phyloP scores from a whole-genome alignment of 2,113 vertebrate genomes.

The Dipodomys merriami region DNA sequence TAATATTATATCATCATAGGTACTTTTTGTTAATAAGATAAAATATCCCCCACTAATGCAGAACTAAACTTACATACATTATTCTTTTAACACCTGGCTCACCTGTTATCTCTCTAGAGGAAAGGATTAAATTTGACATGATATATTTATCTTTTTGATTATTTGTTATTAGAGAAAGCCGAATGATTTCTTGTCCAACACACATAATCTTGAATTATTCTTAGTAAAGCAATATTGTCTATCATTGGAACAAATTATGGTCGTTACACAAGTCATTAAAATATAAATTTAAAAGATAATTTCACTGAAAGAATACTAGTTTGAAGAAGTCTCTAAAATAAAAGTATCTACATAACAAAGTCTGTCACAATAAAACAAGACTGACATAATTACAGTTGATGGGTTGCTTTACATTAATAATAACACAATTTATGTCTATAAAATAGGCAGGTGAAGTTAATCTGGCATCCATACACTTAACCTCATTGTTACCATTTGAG shows the following conservation, averaged over 20 bases:
- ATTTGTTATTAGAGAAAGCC: background rate
- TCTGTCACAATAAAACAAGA: background rate
- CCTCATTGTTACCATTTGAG: background rate
- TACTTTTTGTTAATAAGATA: background rate
- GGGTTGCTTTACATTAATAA: background rate
- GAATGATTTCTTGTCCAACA: background rate
- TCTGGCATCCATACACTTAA: background rate
- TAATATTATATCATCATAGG: background rate
- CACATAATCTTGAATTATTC: conserved; percentile 21
- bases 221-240: conserved; percentile 1
- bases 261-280: background rate
- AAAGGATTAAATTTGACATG: background rate
- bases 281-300: background rate
- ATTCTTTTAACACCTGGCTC: conserved; percentile 37
- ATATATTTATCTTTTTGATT: conserved; percentile 19
- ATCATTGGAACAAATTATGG: background rate
- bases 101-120: background rate
- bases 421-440: background rate
- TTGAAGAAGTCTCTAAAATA: too few relatives aligned
- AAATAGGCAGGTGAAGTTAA: background rate
- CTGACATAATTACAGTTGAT: background rate
- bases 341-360: background rate
- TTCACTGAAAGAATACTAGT: background rate
- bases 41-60: background rate
- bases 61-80: background rate